These are phyloP conservation scores for Rugalucina vietnamica DNA, from an alignment of 2,888 invertebrate species.

Conservation along the genomic window DNA sequence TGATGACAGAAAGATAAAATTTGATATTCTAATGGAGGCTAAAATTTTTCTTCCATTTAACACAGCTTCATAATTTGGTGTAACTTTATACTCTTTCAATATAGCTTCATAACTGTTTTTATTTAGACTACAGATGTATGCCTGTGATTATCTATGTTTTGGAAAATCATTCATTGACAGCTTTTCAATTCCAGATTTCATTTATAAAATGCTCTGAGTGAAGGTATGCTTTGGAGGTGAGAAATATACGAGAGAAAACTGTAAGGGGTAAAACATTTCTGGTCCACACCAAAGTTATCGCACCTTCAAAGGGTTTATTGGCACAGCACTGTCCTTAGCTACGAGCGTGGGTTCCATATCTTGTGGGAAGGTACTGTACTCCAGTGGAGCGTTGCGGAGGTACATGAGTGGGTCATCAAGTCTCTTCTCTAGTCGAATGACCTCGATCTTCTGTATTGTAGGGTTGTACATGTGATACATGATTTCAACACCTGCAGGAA, in stretches of 20 bases:
- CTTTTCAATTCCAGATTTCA: too few relatives aligned
- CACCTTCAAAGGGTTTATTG: slow-evolving; percentile 88
- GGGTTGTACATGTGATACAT: slow-evolving; percentile 97
- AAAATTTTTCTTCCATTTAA: too few relatives aligned
- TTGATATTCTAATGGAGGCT: too few relatives aligned
- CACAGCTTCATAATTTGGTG: too few relatives aligned
- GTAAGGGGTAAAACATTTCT: neutral
- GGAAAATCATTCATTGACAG: too few relatives aligned
- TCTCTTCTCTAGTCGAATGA: slow-evolving; percentile 95
- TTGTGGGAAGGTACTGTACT: slow-evolving; percentile 96
- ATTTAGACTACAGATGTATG: too few relatives aligned
- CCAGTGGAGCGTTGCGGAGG: slow-evolving; percentile 93
- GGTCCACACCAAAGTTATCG: slow-evolving; percentile 11
- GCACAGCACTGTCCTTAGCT: slow-evolving; percentile 91
- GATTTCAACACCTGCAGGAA: slow-evolving; percentile 87
- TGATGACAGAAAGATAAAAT: too few relatives aligned
- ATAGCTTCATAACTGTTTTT: too few relatives aligned
- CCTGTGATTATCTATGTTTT: too few relatives aligned
- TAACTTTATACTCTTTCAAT: too few relatives aligned
- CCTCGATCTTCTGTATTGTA: slow-evolving; percentile 94
- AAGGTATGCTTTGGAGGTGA: too few relatives aligned
- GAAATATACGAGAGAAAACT: neutral
- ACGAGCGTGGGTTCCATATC: slow-evolving; percentile 94
- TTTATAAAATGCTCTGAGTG: too few relatives aligned
- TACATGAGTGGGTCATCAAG: slow-evolving; percentile 95